phyloP scores from a whole-genome alignment of 2,797 vertebrate species.

The Periparus ater region DNA sequence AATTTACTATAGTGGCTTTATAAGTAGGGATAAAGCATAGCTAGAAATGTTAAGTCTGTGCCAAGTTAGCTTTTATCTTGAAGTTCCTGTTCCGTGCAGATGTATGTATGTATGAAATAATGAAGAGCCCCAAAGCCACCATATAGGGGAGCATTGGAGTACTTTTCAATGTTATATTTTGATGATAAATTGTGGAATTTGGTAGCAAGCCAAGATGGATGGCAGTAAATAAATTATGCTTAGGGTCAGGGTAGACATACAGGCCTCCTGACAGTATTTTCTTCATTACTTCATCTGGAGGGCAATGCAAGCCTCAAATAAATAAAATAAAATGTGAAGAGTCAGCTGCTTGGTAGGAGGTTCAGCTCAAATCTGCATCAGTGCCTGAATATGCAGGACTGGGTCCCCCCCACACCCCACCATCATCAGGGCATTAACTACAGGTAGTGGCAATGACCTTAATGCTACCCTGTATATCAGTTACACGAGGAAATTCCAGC shows the following conservation, averaged over 20 bases:
- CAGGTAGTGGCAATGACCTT: rapidly evolving
- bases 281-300: background rate
- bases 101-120: background rate
- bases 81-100: background rate
- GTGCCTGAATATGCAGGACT: rapidly evolving
- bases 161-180: background rate
- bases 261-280: background rate
- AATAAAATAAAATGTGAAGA: background rate
- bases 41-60: background rate
- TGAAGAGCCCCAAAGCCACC: background rate
- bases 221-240: background rate
- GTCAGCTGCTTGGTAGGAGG: background rate
- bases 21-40: background rate
- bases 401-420: background rate
- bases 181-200: background rate
- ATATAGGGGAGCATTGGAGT: background rate
- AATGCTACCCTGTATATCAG: too few relatives aligned
- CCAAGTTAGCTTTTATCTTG: constrained; percentile 30
- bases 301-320: background rate
- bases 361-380: background rate
- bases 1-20: background rate
- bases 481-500: background rate
- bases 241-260: background rate
- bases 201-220: background rate
- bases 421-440: background rate